Conservation (phyloP, 2,888 invertebrate genomes). For the Scotopteryx bipunctaria region DNA sequence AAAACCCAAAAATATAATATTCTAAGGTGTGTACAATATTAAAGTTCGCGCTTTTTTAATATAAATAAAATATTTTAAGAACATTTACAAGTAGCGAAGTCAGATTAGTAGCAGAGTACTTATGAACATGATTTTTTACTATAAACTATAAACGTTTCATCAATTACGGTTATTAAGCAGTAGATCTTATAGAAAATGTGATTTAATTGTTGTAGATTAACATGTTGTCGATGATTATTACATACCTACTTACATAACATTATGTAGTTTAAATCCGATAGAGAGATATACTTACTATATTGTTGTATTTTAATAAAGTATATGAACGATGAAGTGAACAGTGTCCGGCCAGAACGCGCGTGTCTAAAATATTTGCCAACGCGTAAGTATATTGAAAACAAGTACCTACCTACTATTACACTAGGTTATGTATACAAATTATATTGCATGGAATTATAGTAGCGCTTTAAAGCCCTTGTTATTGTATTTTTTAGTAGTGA, state of each 20-base stretch:
- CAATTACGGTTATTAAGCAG: slow-evolving; percentile 61
- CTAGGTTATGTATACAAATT: slow-evolving; percentile 55
- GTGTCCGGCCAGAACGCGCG: slow-evolving; percentile 77
- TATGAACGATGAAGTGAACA: slow-evolving; percentile 67
- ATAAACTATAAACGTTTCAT: slow-evolving; percentile 56
- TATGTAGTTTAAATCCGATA: slow-evolving; percentile 74
- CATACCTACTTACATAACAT: slow-evolving; percentile 68
- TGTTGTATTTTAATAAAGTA: slow-evolving; percentile 76
- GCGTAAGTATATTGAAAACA: slow-evolving; percentile 62
- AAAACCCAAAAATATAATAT: slow-evolving; percentile 58
- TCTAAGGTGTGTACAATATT: slow-evolving; percentile 80
- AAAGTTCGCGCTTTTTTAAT: slow-evolving; percentile 68
- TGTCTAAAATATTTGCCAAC: slow-evolving; percentile 69
- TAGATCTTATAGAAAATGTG: slow-evolving; percentile 73
- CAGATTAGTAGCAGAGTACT: slow-evolving; percentile 72
- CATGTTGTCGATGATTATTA: slow-evolving; percentile 71
- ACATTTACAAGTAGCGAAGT: slow-evolving; percentile 74
- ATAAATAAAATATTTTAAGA: slow-evolving; percentile 74
- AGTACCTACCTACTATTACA: no score
- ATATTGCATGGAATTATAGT: slow-evolving; percentile 61
- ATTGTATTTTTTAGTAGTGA: slow-evolving; percentile 51
- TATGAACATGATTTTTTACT: slow-evolving; percentile 60
- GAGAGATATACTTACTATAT: slow-evolving; percentile 74
- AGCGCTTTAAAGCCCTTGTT: slow-evolving; percentile 58
- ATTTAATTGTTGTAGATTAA: slow-evolving; percentile 80